Base-by-base conservation (phyloP, 2,113 vertebrate species). In the Oreamnos americanus region DNA sequence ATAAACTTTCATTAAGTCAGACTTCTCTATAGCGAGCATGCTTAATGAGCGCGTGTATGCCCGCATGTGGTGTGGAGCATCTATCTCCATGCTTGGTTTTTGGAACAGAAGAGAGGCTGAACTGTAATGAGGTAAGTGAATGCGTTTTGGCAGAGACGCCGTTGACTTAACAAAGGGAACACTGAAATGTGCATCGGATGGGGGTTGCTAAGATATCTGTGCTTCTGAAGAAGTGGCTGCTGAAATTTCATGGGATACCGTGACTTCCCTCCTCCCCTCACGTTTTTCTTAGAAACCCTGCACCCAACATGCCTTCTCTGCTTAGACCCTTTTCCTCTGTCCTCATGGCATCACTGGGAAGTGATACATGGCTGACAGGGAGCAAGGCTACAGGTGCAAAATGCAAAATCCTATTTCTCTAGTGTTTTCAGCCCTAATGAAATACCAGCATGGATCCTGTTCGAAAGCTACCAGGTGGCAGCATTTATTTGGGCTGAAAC, bases 1-100 rank as follows among this genome's bases (percentile, higher is more conserved):
- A 92, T 96, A 89, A 94, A 95, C 89, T 94, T 97, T 76, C 95
- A 94, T 97, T 91, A 91, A 97, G 92, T 86, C 94, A 55, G 91
- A 67, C 62, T 89, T 94, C 58, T 95, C 83, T 30, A 6, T 84
- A 7, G 67, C 16, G 43, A 82, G 85, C 92, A 10, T 90, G 87
- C 60, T 55, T 83, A 78, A 91, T 74, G 91, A 95, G 36, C 0
- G 19, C 0, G 17, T 53, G 74, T 23, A 17, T 0, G 7, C 51
- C 85, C 0, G 2, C 7, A n/a, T 82, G 58, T 0, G 6, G 82
- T 19, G 3, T n/a, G 21, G 3, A 90, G 25, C 55, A 3, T 28
- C 95, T 60, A 79, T 62, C 49, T 94, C 84, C 11, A 15, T 0
- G 1, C 86, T 85, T 74, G 16, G 84, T n/a, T 26, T 88, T 67